phyloP scores from a whole-genome alignment of 2,888 invertebrate genomes.

The Drosophila pseudotalamancana region DNA sequence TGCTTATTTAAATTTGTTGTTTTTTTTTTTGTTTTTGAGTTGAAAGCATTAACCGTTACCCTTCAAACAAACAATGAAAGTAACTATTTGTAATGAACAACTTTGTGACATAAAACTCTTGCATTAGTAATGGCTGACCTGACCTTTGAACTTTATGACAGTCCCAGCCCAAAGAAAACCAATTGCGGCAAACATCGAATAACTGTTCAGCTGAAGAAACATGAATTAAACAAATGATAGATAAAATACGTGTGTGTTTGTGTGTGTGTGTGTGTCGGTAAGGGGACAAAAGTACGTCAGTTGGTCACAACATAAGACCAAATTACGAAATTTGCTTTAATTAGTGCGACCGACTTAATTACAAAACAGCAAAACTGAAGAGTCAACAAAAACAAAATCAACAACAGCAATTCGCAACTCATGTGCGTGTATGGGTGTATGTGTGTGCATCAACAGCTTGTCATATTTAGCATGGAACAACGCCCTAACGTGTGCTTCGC shows the following conservation, averaged over 20 bases:
- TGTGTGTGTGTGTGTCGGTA: neutral
- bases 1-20: neutral
- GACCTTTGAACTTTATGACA: constrained; percentile 43
- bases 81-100: constrained; percentile 31
- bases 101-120: constrained; percentile 19
- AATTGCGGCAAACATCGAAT: constrained; percentile 27
- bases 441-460: constrained; percentile 53
- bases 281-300: constrained; percentile 5
- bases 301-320: constrained; percentile 47
- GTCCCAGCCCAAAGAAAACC: constrained; percentile 34
- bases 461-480: constrained; percentile 34
- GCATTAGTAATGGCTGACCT: constrained; percentile 40
- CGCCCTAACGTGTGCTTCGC: constrained; percentile 44
- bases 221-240: constrained; percentile 1
- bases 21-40: too few species aligned
- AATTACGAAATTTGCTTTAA: constrained; percentile 66
- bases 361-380: constrained; percentile 57
- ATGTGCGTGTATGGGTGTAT: constrained; percentile 6
- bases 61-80: constrained; percentile 1
- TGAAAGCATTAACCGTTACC: neutral
- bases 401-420: constrained; percentile 7
- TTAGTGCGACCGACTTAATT: constrained; percentile 70
- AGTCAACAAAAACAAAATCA: constrained; percentile 41
- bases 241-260: neutral
- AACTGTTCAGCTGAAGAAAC: constrained; percentile 15